Conservation (phyloP, 2,888 invertebrate genomes). For the Anticlea derivata region DNA sequence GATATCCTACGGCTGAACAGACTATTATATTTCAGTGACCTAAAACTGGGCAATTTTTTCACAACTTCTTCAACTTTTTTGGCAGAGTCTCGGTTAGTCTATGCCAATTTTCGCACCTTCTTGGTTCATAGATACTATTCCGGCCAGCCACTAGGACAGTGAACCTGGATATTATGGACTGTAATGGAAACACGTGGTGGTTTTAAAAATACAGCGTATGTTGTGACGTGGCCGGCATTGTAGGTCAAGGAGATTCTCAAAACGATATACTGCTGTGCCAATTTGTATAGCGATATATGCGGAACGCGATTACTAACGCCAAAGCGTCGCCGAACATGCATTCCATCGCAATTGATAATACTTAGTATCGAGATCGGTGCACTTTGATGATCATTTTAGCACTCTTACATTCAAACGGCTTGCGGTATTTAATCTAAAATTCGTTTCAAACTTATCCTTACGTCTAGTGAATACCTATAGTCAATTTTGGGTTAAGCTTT, state of each 20-base stretch:
- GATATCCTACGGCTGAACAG: no score
- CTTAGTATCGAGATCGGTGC: no score
- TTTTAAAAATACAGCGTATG: constrained; percentile 28
- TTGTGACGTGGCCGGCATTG: constrained; percentile 31
- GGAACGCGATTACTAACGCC: constrained; percentile 27
- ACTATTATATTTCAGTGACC: constrained; percentile 34
- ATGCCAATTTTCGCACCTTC: constrained; percentile 61
- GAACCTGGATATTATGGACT: constrained; percentile 48
- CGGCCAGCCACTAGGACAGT: constrained; percentile 43
- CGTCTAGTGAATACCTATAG: no score
- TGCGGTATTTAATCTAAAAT: no score
- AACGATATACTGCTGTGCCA: constrained; percentile 47
- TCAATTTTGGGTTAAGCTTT: no score
- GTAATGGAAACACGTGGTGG: constrained; percentile 44
- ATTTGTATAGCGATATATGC: constrained; percentile 30
- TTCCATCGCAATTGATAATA: constrained; percentile 4
- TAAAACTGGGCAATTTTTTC: constrained; percentile 23
- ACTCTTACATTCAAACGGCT: no score
- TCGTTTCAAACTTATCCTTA: no score
- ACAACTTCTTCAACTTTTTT: constrained; percentile 38
- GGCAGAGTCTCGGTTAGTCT: constrained; percentile 45
- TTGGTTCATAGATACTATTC: constrained; percentile 32
- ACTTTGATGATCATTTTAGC: no score
- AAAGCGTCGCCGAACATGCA: neutral
- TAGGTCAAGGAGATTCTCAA: constrained; percentile 63